A percentile compares a stretch with the other conserved stretches of the same genome.
phyloP scores from a whole-genome alignment of 2,113 vertebrate genomes.

The Aptenodytes forsteri region DNA sequence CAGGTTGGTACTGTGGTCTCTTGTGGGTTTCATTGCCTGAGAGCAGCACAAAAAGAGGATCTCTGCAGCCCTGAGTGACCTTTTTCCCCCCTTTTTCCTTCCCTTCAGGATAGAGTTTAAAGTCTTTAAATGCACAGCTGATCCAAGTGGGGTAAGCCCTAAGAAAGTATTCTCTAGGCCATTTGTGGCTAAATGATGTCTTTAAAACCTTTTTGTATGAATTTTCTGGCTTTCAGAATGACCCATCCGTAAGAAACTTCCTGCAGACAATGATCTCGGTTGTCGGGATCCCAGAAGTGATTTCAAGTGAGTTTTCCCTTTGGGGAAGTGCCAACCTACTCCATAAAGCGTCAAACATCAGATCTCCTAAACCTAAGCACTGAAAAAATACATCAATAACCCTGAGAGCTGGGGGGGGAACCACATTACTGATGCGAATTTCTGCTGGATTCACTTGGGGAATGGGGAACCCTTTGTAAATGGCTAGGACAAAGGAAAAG shows the following conservation, averaged over 20 bases:
- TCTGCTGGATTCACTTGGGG: not conserved
- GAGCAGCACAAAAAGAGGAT: not conserved
- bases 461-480: not conserved
- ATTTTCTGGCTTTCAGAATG: constrained; percentile 44
- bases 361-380: not conserved
- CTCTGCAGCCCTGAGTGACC: not conserved
- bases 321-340: not conserved
- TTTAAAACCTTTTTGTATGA: not conserved
- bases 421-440: not conserved
- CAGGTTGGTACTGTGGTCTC: constrained; percentile 39
- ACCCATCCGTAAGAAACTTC: constrained; percentile 51
- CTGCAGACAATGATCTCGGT: constrained; percentile 70
- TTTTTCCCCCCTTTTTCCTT: not conserved
- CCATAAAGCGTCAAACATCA: not conserved
- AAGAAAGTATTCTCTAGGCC: not conserved
- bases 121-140: constrained; percentile 15
- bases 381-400: not conserved
- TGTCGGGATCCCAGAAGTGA: constrained; percentile 80
- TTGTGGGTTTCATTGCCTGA: not conserved
- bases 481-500: not conserved
- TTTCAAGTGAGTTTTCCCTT: constrained; percentile 73
- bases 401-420: not conserved
- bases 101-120: constrained; percentile 38
- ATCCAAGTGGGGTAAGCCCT: constrained; percentile 39
- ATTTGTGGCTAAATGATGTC: not conserved